Evolutionary conservation across 64 coral and sea anemone genomes (phyloP).

Genomic region (Trachythela sp.): DNA sequence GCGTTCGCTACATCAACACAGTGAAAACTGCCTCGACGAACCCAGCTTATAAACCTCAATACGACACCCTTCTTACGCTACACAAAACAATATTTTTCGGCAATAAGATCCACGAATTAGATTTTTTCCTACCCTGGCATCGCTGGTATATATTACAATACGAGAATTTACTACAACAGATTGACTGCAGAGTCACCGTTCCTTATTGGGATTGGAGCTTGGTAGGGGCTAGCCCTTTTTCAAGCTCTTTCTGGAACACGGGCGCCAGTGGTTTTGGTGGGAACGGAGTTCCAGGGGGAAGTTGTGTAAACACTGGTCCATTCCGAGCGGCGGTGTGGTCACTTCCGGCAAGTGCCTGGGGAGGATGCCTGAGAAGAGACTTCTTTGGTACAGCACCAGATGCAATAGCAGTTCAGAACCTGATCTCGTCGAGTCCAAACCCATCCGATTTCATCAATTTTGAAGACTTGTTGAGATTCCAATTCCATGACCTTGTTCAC

Average conservation of each 20-base stretch:
- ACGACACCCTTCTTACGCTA: conserved; percentile 44
- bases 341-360: not conserved
- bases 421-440: not conserved
- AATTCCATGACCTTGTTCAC: conserved; percentile 31
- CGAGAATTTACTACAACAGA: conserved; percentile 46
- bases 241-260: conserved; percentile 28
- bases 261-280: conserved; percentile 41
- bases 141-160: conserved; percentile 55
- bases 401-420: not conserved
- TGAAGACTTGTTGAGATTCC: not conserved
- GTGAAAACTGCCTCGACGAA: conserved; percentile 46
- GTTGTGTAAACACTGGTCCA: conserved; percentile 44
- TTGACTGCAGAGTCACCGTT: conserved; percentile 51
- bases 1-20: conserved; percentile 38
- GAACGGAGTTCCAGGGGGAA: not conserved
- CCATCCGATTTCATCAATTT: not conserved
- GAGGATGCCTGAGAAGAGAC: conserved; percentile 27
- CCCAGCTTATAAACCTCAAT: conserved; percentile 40
- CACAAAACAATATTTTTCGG: conserved; percentile 40
- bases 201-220: conserved; percentile 64
- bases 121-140: conserved; percentile 48
- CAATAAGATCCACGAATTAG: not conserved
- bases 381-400: conserved; percentile 17
- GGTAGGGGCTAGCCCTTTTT: not conserved
- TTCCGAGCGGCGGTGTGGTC: conserved; percentile 33